These are phyloP conservation scores for Acropora tenuis DNA, from an alignment of 64 coral and sea anemone species.

Conservation along the genomic window DNA sequence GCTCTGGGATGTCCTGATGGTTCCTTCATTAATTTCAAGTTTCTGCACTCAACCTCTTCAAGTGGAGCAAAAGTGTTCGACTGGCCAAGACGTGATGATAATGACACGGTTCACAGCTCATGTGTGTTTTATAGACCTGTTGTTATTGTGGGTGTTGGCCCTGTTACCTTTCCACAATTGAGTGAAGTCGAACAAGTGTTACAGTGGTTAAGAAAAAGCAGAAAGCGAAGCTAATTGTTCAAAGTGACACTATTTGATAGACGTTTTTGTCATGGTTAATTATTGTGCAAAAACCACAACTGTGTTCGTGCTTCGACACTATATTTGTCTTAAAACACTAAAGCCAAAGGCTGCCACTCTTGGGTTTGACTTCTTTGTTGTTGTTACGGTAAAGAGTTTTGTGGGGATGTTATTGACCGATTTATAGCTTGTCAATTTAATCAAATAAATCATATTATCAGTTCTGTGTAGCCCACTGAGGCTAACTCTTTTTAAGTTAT, in stretches of 20 bases:
- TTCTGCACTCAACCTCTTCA: conserved; percentile 10
- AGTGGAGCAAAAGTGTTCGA: conserved; percentile 18
- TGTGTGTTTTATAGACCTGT: conserved; percentile 52
- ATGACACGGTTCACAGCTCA: conserved; percentile 12
- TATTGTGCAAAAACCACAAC: too few species aligned
- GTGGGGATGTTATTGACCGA: too few species aligned
- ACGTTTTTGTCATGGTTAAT: too few species aligned
- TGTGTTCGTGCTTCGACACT: too few species aligned
- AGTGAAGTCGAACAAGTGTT: conserved; percentile 40
- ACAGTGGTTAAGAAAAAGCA: conserved; percentile 44
- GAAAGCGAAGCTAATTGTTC: background rate
- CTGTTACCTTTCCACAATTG: conserved; percentile 29
- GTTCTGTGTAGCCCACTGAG: too few species aligned
- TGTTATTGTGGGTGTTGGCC: conserved; percentile 11
- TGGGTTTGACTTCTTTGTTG: background rate
- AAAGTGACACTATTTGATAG: too few species aligned
- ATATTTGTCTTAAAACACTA: too few species aligned
- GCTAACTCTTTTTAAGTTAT: too few species aligned
- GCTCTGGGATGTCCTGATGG: background rate
- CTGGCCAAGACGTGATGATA: conserved; percentile 47
- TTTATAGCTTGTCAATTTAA: too few species aligned
- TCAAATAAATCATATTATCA: too few species aligned
- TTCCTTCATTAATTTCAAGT: conserved; percentile 22
- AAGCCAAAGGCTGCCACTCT: background rate
- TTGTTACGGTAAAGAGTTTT: background rate